A percentile compares a stretch with the other conserved stretches of the same genome.
Conservation (phyloP, 2,113 vertebrate genomes). For the Serilophus lunatus region DNA sequence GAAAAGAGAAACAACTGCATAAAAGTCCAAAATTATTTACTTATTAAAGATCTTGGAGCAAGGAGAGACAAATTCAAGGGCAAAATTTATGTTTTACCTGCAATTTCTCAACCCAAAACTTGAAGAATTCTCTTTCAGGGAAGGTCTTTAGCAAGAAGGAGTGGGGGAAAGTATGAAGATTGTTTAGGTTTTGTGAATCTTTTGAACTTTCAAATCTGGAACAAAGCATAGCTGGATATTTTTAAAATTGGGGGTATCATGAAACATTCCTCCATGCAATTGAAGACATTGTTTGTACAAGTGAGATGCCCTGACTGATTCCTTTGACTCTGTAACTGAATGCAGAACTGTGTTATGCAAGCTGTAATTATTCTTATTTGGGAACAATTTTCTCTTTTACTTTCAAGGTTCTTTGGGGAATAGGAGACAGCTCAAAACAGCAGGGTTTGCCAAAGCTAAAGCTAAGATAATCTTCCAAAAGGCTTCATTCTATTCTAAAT, state of each 20-base stretch:
- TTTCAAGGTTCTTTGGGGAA: conserved; percentile 17
- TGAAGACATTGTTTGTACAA: conserved; percentile 35
- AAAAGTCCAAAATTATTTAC: neutral
- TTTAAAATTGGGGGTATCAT: neutral
- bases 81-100: neutral
- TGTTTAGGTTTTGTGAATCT: neutral
- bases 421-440: conserved; percentile 30
- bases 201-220: neutral
- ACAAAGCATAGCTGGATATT: neutral
- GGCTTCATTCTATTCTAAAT: neutral
- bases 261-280: conserved; percentile 5
- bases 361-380: conserved; percentile 47
- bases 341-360: conserved; percentile 38
- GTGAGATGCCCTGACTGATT: neutral
- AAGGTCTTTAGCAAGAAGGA: neutral
- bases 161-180: neutral
- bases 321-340: conserved; percentile 38
- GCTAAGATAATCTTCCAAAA: neutral
- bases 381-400: conserved; percentile 53
- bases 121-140: neutral
- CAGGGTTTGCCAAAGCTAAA: neutral
- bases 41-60: neutral
- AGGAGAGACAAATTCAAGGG: neutral
- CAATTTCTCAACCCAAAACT: neutral
- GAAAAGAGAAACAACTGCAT: neutral